A percentile compares a stretch with the other conserved stretches of the same genome.
phyloP scores from a whole-genome alignment of 2,888 invertebrate species.

The Zygothrica quintamaculata region DNA sequence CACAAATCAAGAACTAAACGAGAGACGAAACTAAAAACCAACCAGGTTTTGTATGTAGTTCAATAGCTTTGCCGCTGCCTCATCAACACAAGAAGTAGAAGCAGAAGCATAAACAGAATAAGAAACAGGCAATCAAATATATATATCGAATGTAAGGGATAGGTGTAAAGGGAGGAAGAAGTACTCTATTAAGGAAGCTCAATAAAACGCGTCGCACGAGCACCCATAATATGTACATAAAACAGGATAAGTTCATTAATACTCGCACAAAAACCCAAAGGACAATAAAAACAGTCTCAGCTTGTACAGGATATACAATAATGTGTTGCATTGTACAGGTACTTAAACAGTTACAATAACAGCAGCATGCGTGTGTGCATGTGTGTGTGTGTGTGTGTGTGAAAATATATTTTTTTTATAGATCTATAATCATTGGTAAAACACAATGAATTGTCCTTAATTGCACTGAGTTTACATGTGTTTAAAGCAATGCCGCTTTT shows the following conservation, averaged over 20 bases:
- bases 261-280: slow-evolving; percentile 4
- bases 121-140: background rate
- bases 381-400: background rate
- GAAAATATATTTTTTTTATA: slow-evolving; percentile 23
- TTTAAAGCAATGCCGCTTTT: no score
- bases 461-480: background rate
- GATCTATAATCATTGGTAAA: slow-evolving; percentile 17
- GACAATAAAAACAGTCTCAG: slow-evolving; percentile 23
- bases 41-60: slow-evolving; percentile 16
- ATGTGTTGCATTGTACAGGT: slow-evolving; percentile 51
- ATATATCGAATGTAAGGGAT: background rate
- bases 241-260: no score
- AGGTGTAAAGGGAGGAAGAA: slow-evolving; percentile 4
- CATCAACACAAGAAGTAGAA: no score
- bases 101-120: no score
- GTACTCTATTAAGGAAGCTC: slow-evolving; percentile 42
- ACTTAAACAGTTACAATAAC: slow-evolving; percentile 41
- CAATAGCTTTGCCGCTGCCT: slow-evolving; percentile 33
- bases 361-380: background rate
- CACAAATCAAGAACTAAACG: background rate
- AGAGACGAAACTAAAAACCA: slow-evolving; percentile 3
- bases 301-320: slow-evolving; percentile 29
- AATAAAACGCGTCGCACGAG: slow-evolving; percentile 38
- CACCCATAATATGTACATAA: slow-evolving; percentile 8
- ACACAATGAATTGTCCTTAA: slow-evolving; percentile 11